phyloP scores from a whole-genome alignment of 2,797 vertebrate species.

The Pagetopsis macropterus region DNA sequence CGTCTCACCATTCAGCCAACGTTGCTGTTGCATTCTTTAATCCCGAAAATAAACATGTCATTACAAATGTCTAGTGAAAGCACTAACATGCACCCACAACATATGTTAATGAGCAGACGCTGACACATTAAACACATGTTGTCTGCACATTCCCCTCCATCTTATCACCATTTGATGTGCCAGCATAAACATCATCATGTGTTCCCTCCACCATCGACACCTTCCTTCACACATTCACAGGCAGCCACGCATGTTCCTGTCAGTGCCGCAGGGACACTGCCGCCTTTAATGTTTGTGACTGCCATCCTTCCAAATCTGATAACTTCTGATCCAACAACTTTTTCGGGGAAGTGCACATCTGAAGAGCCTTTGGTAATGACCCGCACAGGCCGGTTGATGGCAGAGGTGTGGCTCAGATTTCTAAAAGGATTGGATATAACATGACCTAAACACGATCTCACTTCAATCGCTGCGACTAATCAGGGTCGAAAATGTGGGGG shows the following conservation, averaged over 20 bases:
- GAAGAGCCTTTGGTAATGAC: conserved; percentile 9
- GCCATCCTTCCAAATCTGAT: conserved; percentile 37
- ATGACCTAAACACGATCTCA: neutral
- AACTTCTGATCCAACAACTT: neutral
- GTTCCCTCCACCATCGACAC: conserved; percentile 23
- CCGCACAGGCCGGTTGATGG: conserved; percentile 8
- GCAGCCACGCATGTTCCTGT: conserved; percentile 41
- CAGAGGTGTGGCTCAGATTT: conserved; percentile 5
- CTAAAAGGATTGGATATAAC: neutral
- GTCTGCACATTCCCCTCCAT: conserved; percentile 17
- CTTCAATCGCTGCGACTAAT: neutral
- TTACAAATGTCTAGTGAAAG: conserved; percentile 1
- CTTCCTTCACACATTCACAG: conserved; percentile 32
- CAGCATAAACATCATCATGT: conserved; percentile 11
- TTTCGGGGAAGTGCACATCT: conserved; percentile 11
- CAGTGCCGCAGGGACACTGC: conserved; percentile 14
- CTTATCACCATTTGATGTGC: conserved; percentile 22
- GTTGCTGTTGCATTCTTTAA: no score
- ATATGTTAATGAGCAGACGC: neutral
- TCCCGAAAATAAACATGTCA: neutral
- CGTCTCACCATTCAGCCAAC: no score
- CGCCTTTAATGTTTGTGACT: conserved; percentile 38
- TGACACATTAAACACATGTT: conserved; percentile 15
- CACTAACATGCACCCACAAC: conserved; percentile 58
- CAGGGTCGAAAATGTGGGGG: neutral